A percentile compares a stretch with the other conserved stretches of the same genome.
These are phyloP conservation scores for Armadillidium nasatum DNA, from an alignment of 1,140 invertebrate genomes.

Conservation along the genomic window DNA sequence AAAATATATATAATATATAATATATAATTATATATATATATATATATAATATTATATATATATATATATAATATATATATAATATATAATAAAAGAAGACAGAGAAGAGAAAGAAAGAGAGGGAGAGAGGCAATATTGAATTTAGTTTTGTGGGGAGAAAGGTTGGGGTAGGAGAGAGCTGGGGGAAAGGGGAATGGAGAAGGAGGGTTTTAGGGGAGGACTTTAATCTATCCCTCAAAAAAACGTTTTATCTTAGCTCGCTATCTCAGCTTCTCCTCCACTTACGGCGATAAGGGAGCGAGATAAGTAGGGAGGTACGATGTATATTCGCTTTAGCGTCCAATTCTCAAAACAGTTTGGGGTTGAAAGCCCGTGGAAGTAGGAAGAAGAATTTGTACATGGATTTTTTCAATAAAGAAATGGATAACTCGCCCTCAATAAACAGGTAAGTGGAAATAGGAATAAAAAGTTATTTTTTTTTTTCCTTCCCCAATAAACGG, in stretches of 20 bases:
- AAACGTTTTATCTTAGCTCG: conserved; percentile 9
- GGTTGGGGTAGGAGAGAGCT: neutral
- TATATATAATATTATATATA: too few relatives aligned
- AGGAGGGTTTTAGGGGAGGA: neutral
- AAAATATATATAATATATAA: too few relatives aligned
- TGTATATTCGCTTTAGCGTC: neutral
- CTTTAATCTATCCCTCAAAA: conserved; percentile 1
- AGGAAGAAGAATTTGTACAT: neutral
- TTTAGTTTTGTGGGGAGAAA: neutral
- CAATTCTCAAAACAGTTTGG: neutral
- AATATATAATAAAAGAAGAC: neutral
- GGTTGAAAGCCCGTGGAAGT: neutral
- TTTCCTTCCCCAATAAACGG: too few relatives aligned
- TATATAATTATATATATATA: too few relatives aligned
- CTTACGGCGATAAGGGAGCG: neutral
- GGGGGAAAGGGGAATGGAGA: neutral
- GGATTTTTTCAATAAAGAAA: neutral
- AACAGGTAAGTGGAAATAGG: too few relatives aligned
- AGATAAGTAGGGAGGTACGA: neutral
- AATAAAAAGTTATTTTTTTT: too few relatives aligned
- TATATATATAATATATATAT: too few relatives aligned
- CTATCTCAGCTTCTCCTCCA: conserved; percentile 9
- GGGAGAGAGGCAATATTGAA: neutral
- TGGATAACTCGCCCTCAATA: neutral
- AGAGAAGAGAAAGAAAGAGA: neutral